A percentile compares a stretch with the other conserved stretches of the same genome.
phyloP scores from a whole-genome alignment of 2,888 invertebrate species.

The Antheraea yamamai region DNA sequence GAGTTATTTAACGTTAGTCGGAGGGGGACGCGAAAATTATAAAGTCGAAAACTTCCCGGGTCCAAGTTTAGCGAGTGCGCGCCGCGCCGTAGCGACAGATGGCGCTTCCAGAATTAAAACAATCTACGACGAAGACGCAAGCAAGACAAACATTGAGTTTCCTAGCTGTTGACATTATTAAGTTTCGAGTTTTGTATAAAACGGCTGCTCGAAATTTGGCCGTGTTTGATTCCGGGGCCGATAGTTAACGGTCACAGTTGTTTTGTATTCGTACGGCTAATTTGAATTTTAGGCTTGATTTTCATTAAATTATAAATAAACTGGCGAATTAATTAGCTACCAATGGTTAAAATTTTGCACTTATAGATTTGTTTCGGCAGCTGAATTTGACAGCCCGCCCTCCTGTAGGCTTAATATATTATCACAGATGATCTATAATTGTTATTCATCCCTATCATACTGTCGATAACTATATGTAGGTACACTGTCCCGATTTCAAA shows the following conservation, averaged over 20 bases:
- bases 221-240: conserved; percentile 11
- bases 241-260: conserved; percentile 10
- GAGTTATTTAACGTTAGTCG: conserved; percentile 22
- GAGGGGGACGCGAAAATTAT: conserved; percentile 44
- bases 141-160: conserved; percentile 59
- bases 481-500: too few species aligned
- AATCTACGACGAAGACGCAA: conserved; percentile 28
- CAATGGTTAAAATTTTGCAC: too few species aligned
- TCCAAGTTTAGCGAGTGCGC: conserved; percentile 55
- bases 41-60: conserved; percentile 47
- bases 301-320: background rate
- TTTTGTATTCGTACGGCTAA: background rate
- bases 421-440: too few species aligned
- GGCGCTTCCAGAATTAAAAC: conserved; percentile 53
- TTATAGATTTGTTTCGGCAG: too few species aligned
- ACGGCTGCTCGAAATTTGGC: conserved; percentile 50
- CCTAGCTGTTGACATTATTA: conserved; percentile 58
- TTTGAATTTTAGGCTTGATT: background rate
- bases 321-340: too few species aligned
- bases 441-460: too few species aligned
- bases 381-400: too few species aligned
- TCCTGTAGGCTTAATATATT: too few species aligned
- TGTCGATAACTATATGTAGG: too few species aligned
- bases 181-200: conserved; percentile 59
- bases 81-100: conserved; percentile 53